Evolutionary conservation across 2,797 vertebrate species (phyloP), one percentile per base, ranked within the genome.

Genomic region (Artibeus lituratus): DNA sequence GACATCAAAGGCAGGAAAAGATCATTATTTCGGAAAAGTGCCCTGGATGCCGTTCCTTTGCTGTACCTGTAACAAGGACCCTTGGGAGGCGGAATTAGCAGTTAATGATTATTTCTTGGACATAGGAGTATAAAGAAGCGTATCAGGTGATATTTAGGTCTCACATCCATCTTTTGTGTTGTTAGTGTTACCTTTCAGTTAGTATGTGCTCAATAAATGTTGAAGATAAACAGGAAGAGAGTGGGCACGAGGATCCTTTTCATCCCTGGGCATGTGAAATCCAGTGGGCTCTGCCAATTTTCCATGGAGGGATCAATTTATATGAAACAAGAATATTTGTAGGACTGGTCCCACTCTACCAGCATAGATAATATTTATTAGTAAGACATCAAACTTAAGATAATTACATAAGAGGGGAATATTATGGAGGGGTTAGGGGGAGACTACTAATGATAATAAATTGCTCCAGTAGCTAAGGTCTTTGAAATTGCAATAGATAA

Each of bases 401-500:
- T 10, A 87, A 15, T 15, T 59, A 32, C 32, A 39, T 14, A 86
- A 47, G 18, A 85, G 55, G 67, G 5, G 5, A 72, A 49, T 62
- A 55, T 39, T 12, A 14, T 29, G 44, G 10, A 55, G 22, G 22
- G n/a, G 53, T 14, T 22, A 35, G 7, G 3, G 59, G 19, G 10
- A 5, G 22, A 16, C 16, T 37, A 37, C 3, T 89, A 88, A 69
- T 81, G 76, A 44, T 90, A 91, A 87, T 22, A 87, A 96, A 92
- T 94, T 83, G 42, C 26, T n/a, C 10, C 32, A 7, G 7, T 42
- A 76, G 35, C 42, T 88, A 82, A 93, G 6, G 32, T 80, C 72
- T 96, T 76, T 80, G 47, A 96, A 87, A 90, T 5, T 15, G 94
- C 37, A 96, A 90, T 44, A 97, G 42, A 89, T 72, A 90, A 96